These are phyloP conservation scores for Paramuricea clavata DNA, from an alignment of 92 coral and sea anemone genomes.

Conservation along the genomic window DNA sequence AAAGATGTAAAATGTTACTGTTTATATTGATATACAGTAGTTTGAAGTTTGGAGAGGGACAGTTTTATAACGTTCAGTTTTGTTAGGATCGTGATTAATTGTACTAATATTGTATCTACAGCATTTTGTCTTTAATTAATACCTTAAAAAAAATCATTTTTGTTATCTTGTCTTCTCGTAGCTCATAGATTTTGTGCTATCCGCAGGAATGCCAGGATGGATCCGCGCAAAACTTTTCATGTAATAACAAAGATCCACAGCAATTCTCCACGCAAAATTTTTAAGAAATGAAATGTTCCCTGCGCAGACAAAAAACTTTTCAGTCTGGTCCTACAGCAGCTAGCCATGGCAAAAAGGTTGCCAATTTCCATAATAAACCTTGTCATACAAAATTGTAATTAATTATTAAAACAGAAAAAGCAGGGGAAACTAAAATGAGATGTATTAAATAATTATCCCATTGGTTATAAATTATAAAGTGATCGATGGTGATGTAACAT, in stretches of 20 bases:
- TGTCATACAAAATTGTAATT: too few relatives aligned
- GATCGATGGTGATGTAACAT: too few relatives aligned
- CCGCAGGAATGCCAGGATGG: neutral
- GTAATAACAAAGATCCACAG: neutral
- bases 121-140: too few relatives aligned
- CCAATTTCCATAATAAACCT: too few relatives aligned
- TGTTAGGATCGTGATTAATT: neutral
- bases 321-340: too few relatives aligned
- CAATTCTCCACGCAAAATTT: neutral
- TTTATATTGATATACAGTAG: neutral
- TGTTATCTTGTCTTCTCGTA: neutral
- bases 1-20: neutral
- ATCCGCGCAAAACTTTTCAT: neutral
- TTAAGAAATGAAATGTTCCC: neutral
- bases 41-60: neutral
- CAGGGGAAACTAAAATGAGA: too few relatives aligned
- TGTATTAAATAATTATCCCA: too few relatives aligned
- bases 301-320: neutral
- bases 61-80: neutral
- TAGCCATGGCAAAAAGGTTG: too few relatives aligned
- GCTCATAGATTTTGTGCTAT: neutral
- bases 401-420: too few relatives aligned
- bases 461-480: too few relatives aligned
- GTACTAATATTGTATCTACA: neutral
- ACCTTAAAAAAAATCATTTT: neutral